A percentile compares a stretch with the other conserved stretches of the same genome.
Conservation (phyloP, 2,888 invertebrate genomes). For the Catocala fraxini region DNA sequence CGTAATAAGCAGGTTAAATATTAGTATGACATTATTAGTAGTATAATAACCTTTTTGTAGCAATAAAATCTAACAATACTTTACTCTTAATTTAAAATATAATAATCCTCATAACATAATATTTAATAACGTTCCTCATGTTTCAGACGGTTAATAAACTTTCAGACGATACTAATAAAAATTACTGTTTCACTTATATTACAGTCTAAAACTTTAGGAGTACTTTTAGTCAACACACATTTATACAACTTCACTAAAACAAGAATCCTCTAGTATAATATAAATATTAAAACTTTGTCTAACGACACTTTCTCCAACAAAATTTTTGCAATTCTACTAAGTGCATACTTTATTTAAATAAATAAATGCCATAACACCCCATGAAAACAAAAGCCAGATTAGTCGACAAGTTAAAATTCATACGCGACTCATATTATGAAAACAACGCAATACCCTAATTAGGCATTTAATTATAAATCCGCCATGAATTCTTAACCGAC, state of each 20-base stretch:
- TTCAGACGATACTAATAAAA: too few species aligned
- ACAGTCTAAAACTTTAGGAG: too few species aligned
- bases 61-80: too few species aligned
- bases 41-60: too few species aligned
- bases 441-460: slow-evolving; percentile 80
- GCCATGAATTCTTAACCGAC: slow-evolving; percentile 84
- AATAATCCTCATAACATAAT: too few species aligned
- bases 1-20: too few species aligned
- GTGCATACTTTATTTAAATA: slow-evolving; percentile 32
- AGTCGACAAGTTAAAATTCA: slow-evolving; percentile 69
- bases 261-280: not conserved
- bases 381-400: slow-evolving; percentile 52
- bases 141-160: too few species aligned
- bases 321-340: slow-evolving; percentile 18
- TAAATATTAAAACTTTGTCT: slow-evolving; percentile 9
- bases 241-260: not conserved
- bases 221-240: too few species aligned
- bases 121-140: too few species aligned
- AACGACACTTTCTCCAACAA: not conserved
- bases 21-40: too few species aligned
- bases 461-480: slow-evolving; percentile 86
- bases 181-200: too few species aligned
- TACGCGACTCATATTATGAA: slow-evolving; percentile 64
- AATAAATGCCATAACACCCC: slow-evolving; percentile 32
- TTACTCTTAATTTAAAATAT: too few species aligned